Conservation (phyloP, 2,888 invertebrate genomes). For the Drosophila basisetae region DNA sequence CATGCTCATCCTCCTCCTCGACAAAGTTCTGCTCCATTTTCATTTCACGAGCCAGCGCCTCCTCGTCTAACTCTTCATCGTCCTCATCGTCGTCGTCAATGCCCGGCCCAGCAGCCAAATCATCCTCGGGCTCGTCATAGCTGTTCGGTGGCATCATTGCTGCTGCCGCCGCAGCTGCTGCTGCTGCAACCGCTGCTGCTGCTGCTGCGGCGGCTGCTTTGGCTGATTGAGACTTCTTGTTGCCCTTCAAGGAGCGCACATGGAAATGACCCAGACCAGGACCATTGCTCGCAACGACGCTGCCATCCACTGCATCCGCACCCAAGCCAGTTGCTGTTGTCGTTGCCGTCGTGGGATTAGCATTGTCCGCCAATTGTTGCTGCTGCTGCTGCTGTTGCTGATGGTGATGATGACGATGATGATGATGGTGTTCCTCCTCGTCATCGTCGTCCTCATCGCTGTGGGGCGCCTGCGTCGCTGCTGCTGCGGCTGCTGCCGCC, state of each 20-base stretch:
- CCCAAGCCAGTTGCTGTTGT: constrained; percentile 5
- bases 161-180: constrained; percentile 48
- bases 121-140: constrained; percentile 76
- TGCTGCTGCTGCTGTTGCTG: constrained; percentile 36
- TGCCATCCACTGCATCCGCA: constrained; percentile 52
- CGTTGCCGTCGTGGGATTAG: constrained; percentile 1
- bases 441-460: constrained; percentile 81
- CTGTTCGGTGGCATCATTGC: constrained; percentile 76
- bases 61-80: constrained; percentile 83
- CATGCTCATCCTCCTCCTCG: constrained; percentile 84
- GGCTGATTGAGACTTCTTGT: constrained; percentile 56
- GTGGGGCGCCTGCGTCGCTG: constrained; percentile 39
- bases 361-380: constrained; percentile 51
- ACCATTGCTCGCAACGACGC: constrained; percentile 50
- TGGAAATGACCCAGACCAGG: constrained; percentile 56
- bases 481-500: constrained; percentile 49
- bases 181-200: constrained; percentile 53
- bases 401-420: constrained; percentile 38
- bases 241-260: constrained; percentile 54
- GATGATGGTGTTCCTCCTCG: constrained; percentile 64
- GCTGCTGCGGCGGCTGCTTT: constrained; percentile 60
- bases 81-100: constrained; percentile 76
- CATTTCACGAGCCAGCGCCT: constrained; percentile 83
- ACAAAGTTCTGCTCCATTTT: constrained; percentile 84
- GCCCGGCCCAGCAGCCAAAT: constrained; percentile 40